Base-by-base conservation (phyloP, 2,888 invertebrate genomes). In the Eutolmus rufibarbis region DNA sequence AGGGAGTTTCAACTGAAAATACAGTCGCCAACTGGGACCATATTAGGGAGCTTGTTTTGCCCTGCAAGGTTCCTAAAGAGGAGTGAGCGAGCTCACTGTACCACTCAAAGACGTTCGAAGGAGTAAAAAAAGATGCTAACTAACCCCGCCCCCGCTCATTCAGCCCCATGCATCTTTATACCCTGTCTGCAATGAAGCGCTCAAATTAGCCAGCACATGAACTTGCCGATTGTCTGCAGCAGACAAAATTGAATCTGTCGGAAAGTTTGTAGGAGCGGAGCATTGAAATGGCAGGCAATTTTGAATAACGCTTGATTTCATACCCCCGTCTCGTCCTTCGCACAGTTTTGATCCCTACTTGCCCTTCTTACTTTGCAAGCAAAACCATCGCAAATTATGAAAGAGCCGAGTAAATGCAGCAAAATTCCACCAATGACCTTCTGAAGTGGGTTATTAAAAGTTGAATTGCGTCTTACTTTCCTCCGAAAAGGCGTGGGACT, bases 121-220 rank as follows among this genome's bases (percentile, higher is more conserved):
- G n/a, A 34, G n/a, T n/a, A 31, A 76, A 31, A 16, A 2, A 76
- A 37, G 37, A 34, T 66, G 19, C 66, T 66, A n/a, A 3, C 7
- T 66, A 51, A 51, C 51, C 56, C 19, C 7, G 4, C 2, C 3
- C n/a, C 19, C 16, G 0, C 56, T 56, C 16, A 56, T 7, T 56
- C 56, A 8, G 0, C 5, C n/a, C 56, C 16, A 5, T 34, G 37
- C 37, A 76, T 76, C 76, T 76, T 76, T 34, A 76, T 8, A 5
- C n/a, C 7, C 76, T n/a, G 34, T 76, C 76, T 76, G 76, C 37
- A 37, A n/a, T 76, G 76, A 76, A 76, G 37, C 37, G 37, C 37
- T 37, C 76, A 76, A 76, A 76, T 76, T 76, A 76, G 76, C 76
- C n/a, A 76, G 76, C 37, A 76, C 12, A 76, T 76, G 76, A 76